Conservation (phyloP, 2,113 vertebrate genomes). For the Gavialis gangeticus region DNA sequence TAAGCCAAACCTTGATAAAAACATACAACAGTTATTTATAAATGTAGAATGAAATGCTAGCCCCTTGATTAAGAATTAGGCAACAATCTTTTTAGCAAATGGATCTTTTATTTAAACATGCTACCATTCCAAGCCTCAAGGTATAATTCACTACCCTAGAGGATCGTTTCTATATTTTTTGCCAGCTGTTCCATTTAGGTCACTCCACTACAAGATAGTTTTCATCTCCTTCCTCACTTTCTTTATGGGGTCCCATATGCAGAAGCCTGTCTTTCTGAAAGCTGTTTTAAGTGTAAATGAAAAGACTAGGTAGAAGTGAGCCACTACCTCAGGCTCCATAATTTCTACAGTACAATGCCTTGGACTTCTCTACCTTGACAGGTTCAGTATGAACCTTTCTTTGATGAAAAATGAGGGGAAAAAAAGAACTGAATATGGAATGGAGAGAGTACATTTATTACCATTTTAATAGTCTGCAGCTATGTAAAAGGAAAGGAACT, state of each 20-base stretch:
- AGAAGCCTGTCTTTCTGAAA: slow-evolving; percentile 65
- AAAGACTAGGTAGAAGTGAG: slow-evolving; percentile 73
- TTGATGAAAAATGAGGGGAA: slow-evolving; percentile 71
- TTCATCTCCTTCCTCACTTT: slow-evolving; percentile 73
- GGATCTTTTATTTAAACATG: slow-evolving; percentile 77
- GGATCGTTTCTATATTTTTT: slow-evolving; percentile 55
- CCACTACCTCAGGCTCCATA: slow-evolving; percentile 71
- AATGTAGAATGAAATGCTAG: slow-evolving; percentile 37
- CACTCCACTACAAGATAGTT: slow-evolving; percentile 62
- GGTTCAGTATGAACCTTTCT: slow-evolving; percentile 68
- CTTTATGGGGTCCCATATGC: slow-evolving; percentile 49
- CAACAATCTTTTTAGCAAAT: slow-evolving; percentile 73
- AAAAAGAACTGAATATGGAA: slow-evolving; percentile 63
- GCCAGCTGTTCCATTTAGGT: slow-evolving; percentile 66
- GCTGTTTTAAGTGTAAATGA: slow-evolving; percentile 79
- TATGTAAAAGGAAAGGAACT: slow-evolving; percentile 38
- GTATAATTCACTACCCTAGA: slow-evolving; percentile 68
- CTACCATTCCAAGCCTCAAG: slow-evolving; percentile 71
- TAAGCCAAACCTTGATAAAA: slow-evolving; percentile 36
- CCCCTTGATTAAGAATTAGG: slow-evolving; percentile 73
- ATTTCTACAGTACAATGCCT: slow-evolving; percentile 77
- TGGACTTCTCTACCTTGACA: slow-evolving; percentile 75
- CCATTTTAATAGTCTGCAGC: slow-evolving; percentile 75
- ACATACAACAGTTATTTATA: slow-evolving; percentile 54
- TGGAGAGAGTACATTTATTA: slow-evolving; percentile 65